Evolutionary conservation across 2,888 invertebrate species (phyloP).

Genomic region (Actias luna): DNA sequence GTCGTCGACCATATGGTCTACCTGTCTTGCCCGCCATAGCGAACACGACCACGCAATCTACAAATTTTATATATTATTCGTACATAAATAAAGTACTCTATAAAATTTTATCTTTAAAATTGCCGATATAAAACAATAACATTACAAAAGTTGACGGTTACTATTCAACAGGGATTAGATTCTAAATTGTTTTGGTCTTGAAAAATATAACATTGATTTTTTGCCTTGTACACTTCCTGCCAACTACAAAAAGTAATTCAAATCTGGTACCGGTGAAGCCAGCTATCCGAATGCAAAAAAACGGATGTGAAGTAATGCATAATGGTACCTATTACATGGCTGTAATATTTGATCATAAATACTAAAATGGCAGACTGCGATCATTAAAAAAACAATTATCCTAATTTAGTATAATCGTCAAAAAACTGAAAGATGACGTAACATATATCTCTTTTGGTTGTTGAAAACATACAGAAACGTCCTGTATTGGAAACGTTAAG

Average conservation of each 20-base stretch:
- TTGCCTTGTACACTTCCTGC: slow-evolving; percentile 46
- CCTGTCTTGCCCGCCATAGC: slow-evolving; percentile 45
- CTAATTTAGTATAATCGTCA: slow-evolving; percentile 33
- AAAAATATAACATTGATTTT: slow-evolving; percentile 30
- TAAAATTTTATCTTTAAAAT: background rate
- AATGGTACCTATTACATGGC: slow-evolving; percentile 2
- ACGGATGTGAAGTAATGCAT: slow-evolving; percentile 5
- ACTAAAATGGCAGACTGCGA: too few relatives aligned
- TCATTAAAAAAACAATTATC: too few relatives aligned
- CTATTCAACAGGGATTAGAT: background rate
- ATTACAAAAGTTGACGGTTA: background rate
- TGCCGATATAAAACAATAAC: background rate
- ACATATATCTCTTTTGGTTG: slow-evolving; percentile 41
- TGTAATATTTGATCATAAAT: slow-evolving; percentile 1
- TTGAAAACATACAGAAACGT: slow-evolving; percentile 45
- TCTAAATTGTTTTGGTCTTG: slow-evolving; percentile 48
- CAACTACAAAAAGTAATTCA: slow-evolving; percentile 38
- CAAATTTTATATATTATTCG: slow-evolving; percentile 43
- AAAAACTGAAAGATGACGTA: slow-evolving; percentile 56
- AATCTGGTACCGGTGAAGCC: slow-evolving; percentile 29
- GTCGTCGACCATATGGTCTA: slow-evolving; percentile 71
- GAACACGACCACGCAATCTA: slow-evolving; percentile 36
- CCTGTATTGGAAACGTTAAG: slow-evolving; percentile 66
- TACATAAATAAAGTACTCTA: slow-evolving; percentile 28
- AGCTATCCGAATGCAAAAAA: slow-evolving; percentile 14